Base-by-base conservation (phyloP, 2,797 vertebrate genomes). In the Enteromius paludinosus region DNA sequence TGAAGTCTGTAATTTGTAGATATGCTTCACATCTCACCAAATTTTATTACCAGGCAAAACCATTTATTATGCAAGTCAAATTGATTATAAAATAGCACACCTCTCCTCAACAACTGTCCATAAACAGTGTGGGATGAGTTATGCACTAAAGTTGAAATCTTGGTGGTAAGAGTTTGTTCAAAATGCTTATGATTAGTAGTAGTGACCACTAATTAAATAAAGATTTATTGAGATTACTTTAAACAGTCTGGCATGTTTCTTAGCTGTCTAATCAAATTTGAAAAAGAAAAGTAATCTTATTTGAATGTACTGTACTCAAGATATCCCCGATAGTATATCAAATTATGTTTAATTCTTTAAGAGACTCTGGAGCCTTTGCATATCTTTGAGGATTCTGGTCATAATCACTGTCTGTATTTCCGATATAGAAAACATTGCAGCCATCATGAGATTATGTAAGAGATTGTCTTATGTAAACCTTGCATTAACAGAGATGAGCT, bases 271-370 rank as follows among this genome's bases (percentile, higher is more conserved):
- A 79, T 79, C 49, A 43, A 17, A 79, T 41, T 41, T 59, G 4
- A 4, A 12, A 18, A 43, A 23, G 20, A 49, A 15, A 9, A 59
- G 2, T 61, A 59, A 75, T 43, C 73, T 43, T 30, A 56, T 79
- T 69, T 59, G 25, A 68, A 41, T 15, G 49, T 9, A 33, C 25
- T 30, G 4, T 79, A 59, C 38, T 64, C 4, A 64, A 43, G 38
- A 70, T 30, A 33, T 47, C 25, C 4, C 25, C n/a, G 54, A 47
- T 80, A 20, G 7, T 61, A 77, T 33, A 45, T 70, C 23, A 52
- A 76, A 76, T 75, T 71, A 35, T 43, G 73, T 56, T 41, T 59
- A 38, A 75, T 10, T 18, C 49, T 68, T 71, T 30, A 33, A 33
- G 14, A 61, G 6, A 65, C 49, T 56, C n/a, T 14, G 47, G 65